Conservation (phyloP, 2,797 vertebrate genomes). For the Macropus fuliginosus region DNA sequence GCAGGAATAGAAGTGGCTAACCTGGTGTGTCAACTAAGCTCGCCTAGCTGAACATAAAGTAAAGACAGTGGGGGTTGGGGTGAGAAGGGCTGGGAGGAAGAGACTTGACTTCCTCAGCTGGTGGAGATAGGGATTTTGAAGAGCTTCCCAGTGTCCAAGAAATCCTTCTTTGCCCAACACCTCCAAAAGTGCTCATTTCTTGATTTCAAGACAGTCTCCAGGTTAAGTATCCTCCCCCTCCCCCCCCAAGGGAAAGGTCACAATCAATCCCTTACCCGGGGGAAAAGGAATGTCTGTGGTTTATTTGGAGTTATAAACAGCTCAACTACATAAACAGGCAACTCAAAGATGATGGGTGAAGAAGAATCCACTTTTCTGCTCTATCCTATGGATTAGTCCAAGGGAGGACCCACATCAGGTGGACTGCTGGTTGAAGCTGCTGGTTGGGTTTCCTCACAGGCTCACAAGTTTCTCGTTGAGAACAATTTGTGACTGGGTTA, state of each 20-base stretch:
- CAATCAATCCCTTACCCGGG: conserved; percentile 43
- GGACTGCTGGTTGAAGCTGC: neutral
- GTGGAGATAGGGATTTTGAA: neutral
- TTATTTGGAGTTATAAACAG: conserved; percentile 76
- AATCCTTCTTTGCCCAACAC: neutral
- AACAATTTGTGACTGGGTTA: conserved; percentile 98
- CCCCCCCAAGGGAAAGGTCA: conserved; percentile 36
- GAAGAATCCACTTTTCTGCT: conserved; percentile 45
- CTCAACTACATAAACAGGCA: conserved; percentile 22
- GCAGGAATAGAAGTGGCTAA: neutral
- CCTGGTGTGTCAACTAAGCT: neutral
- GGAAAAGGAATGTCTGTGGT: conserved; percentile 65
- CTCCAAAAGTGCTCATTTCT: neutral
- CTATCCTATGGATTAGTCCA: neutral
- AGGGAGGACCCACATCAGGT: neutral
- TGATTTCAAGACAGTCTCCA: conserved; percentile 18
- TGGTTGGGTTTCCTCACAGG: conserved; percentile 80
- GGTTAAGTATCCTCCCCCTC: neutral
- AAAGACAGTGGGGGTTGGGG: neutral
- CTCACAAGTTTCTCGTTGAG: conserved; percentile 97
- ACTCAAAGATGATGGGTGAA: conserved; percentile 59
- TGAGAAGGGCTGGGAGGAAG: neutral
- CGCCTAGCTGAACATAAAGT: neutral
- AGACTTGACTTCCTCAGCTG: neutral
- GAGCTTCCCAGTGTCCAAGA: neutral